Evolutionary conservation across 2,888 invertebrate genomes (phyloP), one percentile per base, ranked within the genome.

Genomic region (Syrphus vitripennis): DNA sequence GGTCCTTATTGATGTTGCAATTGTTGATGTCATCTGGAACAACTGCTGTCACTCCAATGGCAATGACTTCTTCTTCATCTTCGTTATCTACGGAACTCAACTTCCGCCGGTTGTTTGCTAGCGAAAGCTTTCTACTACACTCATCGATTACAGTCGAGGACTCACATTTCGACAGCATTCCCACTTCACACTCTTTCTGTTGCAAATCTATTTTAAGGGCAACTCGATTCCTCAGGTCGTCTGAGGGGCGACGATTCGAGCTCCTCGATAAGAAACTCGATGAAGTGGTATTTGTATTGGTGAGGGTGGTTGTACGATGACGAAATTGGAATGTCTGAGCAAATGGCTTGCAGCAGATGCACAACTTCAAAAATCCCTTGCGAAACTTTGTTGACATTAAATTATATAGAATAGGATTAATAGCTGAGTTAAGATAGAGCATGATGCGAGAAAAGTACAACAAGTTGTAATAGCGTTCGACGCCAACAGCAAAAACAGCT

Each of bases 331-430:
- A 65, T 80, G 86, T 75, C 40, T 80, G 65, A 26, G 86, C 67
- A 42, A 87, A 63, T 88, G 83, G 59, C 89, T 89, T 19, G 90
- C 90, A 72, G 88, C 94, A 93, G 50, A 94, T 94, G 89, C 95
- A 96, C 0, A 96, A 94, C 89, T 94, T 94, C 75, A 95, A 93
- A 89, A 97, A 97, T 0, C 97, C 97, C 75, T 95, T 94, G 3
- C 98, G 95, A 90, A 98, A 98, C 93, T 97, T 97, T 3, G 97
- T 97, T 50, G 97, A 97, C 96, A 98, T 97, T 87, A 98, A 93
- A 91, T 97, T 98, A 91, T 98, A 98, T n/a, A 98, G 93, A 88
- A 98, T 96, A 0, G 98, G 98, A 92, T 98, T 98, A 88, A 97
- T 95, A 48, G 97, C 97, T 4, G 97, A 97, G 92, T 98, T 98